Evolutionary conservation across 2,888 invertebrate genomes (phyloP).

Genomic region (Hydropsyche betteni): DNA sequence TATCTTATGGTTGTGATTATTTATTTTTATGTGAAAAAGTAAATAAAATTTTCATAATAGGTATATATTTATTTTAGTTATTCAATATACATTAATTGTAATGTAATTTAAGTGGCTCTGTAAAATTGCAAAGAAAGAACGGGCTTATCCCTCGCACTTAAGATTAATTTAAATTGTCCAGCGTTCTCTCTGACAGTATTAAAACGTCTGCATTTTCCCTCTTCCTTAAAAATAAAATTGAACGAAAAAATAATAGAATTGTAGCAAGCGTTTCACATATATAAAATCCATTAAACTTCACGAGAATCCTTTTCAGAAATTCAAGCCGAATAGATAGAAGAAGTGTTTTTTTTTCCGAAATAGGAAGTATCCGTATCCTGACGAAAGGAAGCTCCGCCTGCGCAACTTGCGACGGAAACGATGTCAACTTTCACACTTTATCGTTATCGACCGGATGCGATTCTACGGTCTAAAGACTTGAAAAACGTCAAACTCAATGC

Average conservation of each 20-base stretch:
- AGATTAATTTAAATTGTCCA: constrained; percentile 12
- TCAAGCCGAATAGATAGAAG: neutral
- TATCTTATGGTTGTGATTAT: no score
- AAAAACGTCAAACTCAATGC: constrained; percentile 45
- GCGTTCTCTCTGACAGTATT: neutral
- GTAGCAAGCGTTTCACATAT: no score
- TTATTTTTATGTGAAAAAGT: no score
- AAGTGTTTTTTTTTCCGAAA: neutral
- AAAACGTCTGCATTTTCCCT: constrained; percentile 5
- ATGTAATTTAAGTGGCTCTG: no score
- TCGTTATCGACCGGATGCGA: constrained; percentile 44
- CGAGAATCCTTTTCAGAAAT: neutral
- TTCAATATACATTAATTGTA: no score
- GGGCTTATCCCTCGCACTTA: neutral
- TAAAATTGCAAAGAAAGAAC: no score
- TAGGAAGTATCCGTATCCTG: constrained; percentile 1
- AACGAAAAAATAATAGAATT: no score
- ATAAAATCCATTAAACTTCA: no score
- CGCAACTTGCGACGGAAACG: constrained; percentile 28
- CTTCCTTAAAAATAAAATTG: neutral
- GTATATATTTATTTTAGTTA: no score
- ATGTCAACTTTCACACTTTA: constrained; percentile 39
- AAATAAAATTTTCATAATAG: no score
- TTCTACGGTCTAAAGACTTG: constrained; percentile 18
- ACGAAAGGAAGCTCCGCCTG: constrained; percentile 14